Percentiles rank a stretch among this genome's conserved stretches.
phyloP scores from a whole-genome alignment of 2,113 vertebrate species.

The Camelus dromedarius region DNA sequence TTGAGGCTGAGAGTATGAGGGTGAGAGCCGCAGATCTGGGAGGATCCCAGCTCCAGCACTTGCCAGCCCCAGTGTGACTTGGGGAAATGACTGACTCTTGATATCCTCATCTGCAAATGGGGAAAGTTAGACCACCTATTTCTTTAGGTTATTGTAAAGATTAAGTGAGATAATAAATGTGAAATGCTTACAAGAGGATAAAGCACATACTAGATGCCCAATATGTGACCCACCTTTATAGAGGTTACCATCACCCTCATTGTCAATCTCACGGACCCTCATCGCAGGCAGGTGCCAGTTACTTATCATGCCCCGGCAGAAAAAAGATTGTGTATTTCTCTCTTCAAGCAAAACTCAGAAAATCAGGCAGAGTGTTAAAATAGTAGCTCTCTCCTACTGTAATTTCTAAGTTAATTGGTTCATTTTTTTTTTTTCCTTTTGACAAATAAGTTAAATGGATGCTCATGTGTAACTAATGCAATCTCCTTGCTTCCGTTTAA shows the following conservation, averaged over 20 bases:
- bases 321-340: not conserved
- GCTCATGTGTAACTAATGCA: not conserved
- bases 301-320: not conserved
- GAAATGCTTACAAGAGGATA: not conserved
- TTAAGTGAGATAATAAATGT: no score
- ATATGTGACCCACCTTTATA: not conserved
- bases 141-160: no score
- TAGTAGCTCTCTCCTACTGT: not conserved
- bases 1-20: not conserved
- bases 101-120: not conserved
- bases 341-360: not conserved
- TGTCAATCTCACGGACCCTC: no score
- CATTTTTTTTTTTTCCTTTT: not conserved
- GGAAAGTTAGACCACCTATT: not conserved
- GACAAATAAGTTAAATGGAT: not conserved
- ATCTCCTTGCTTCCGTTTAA: conserved; percentile 37
- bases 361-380: not conserved
- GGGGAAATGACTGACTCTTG: not conserved
- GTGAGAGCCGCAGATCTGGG: not conserved
- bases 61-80: not conserved
- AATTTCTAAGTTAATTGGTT: conserved; percentile 30
- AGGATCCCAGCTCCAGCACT: not conserved
- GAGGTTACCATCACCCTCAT: not conserved
- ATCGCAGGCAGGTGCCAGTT: not conserved
- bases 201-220: not conserved